phyloP scores from a whole-genome alignment of 2,797 vertebrate species.

The Phrynocephalus guinanensis region DNA sequence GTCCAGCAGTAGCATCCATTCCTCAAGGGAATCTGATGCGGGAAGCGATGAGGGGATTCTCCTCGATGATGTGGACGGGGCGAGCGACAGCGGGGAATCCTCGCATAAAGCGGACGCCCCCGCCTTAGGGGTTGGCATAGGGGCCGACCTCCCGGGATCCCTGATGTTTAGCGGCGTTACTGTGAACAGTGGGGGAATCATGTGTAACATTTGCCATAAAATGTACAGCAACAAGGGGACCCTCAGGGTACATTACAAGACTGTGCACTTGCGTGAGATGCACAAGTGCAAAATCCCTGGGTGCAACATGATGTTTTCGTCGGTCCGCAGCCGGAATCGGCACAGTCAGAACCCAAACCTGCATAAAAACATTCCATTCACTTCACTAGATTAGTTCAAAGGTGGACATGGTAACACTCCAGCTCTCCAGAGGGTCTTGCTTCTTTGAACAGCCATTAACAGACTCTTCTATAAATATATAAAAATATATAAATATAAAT shows the following conservation, averaged over 20 bases:
- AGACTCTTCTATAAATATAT: conserved; percentile 69
- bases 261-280: conserved; percentile 97
- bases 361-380: conserved; percentile 96
- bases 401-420: conserved; percentile 74
- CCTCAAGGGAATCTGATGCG: conserved; percentile 93
- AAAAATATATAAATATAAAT: conserved; percentile 34
- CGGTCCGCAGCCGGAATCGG: conserved; percentile 95
- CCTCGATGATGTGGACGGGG: conserved; percentile 91
- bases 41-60: conserved; percentile 97
- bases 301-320: conserved; percentile 99
- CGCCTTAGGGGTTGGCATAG: conserved; percentile 77
- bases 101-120: conserved; percentile 80
- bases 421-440: conserved; percentile 78
- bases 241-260: conserved; percentile 97
- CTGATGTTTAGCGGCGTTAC: conserved; percentile 86
- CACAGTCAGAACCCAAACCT: conserved; percentile 99
- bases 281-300: conserved; percentile 98
- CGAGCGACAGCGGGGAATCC: conserved; percentile 92
- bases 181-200: conserved; percentile 89
- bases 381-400: conserved; percentile 88
- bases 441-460: conserved; percentile 80
- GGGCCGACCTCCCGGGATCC: conserved; percentile 81
- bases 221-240: conserved; percentile 99
- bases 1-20: conserved; percentile 95
- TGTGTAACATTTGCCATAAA: conserved; percentile 99